A percentile compares a stretch with the other conserved stretches of the same genome.
phyloP scores from a whole-genome alignment of 2,113 vertebrate genomes.

The Ochotona princeps region DNA sequence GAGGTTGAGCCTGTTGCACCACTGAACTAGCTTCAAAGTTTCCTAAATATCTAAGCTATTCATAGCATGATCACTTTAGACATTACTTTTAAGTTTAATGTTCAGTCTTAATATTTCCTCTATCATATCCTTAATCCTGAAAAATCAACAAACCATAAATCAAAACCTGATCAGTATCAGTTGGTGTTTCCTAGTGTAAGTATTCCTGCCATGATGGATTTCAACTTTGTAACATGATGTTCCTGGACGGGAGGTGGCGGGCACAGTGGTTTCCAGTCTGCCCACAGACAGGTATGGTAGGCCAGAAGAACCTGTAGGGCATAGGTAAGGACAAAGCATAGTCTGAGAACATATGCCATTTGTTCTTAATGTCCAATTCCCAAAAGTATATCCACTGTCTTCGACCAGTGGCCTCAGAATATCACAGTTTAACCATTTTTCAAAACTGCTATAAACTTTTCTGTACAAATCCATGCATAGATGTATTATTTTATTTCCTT shows the following conservation, averaged over 20 bases:
- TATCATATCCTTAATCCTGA: background rate
- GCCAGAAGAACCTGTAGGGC: background rate
- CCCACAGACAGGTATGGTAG: background rate
- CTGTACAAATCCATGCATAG: background rate
- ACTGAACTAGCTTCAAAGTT: too few relatives aligned
- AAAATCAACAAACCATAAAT: conserved; percentile 1
- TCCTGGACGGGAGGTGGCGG: background rate
- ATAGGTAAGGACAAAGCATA: background rate
- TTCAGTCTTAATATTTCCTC: background rate
- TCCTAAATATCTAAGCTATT: background rate
- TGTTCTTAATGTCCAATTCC: background rate
- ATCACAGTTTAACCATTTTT: background rate
- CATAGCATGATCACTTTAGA: background rate
- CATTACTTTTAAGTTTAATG: background rate
- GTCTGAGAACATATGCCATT: background rate
- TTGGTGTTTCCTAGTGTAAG: background rate
- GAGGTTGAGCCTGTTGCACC: too few relatives aligned
- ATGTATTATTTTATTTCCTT: background rate
- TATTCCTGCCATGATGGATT: background rate
- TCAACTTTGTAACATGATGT: background rate
- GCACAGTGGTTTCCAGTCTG: background rate
- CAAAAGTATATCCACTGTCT: background rate
- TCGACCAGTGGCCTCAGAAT: background rate
- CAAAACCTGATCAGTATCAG: background rate
- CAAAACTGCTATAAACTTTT: background rate